These are phyloP conservation scores for Ellobius talpinus DNA, from an alignment of 2,113 vertebrate species.

Conservation along the genomic window DNA sequence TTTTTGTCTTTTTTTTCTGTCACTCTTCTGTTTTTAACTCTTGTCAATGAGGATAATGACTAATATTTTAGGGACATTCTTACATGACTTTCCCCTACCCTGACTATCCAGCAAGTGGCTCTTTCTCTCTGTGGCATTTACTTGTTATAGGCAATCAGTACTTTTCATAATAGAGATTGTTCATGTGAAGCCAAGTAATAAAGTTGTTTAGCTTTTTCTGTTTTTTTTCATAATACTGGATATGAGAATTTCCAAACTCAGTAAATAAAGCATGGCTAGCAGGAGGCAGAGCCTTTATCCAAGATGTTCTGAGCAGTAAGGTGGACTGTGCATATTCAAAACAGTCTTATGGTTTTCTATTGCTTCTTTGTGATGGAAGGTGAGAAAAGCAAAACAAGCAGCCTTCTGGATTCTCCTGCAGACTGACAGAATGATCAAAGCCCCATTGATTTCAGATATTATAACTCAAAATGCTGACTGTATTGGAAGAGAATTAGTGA, in stretches of 20 bases:
- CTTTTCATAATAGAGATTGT: neutral
- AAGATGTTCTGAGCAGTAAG: neutral
- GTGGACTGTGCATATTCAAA: neutral
- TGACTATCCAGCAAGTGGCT: neutral
- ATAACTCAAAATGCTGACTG: neutral
- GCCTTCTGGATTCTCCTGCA: neutral
- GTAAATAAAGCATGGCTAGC: neutral
- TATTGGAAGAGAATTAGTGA: constrained; percentile 26
- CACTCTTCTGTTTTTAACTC: neutral
- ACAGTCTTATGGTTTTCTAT: neutral
- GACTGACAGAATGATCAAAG: neutral
- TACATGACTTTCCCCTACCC: neutral
- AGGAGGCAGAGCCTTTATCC: neutral
- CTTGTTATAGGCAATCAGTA: neutral
- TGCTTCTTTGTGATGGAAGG: neutral
- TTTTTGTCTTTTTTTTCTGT: neutral
- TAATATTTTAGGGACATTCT: constrained; percentile 17
- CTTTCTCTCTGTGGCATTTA: neutral
- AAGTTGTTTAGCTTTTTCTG: neutral
- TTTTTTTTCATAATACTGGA: neutral
- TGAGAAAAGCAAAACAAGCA: neutral
- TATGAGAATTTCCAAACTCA: neutral
- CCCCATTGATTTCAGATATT: neutral
- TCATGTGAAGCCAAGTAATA: neutral
- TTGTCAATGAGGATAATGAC: neutral